These are phyloP conservation scores for Drosophila subobscura DNA, from an alignment of 1,140 invertebrate genomes.

Conservation along the genomic window DNA sequence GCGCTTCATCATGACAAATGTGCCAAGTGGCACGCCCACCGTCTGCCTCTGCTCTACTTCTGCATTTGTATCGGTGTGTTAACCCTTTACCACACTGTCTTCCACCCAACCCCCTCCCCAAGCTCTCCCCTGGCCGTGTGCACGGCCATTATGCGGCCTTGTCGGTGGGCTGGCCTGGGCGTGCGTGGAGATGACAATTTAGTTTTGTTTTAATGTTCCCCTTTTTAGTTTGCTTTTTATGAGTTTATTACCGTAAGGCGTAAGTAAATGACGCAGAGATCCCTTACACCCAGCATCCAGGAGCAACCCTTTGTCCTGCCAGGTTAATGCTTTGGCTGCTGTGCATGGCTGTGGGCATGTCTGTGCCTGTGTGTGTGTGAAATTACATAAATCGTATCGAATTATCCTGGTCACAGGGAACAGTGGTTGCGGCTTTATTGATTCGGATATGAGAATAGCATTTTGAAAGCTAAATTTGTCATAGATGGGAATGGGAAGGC, in stretches of 20 bases:
- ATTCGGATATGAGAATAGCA: too few species aligned
- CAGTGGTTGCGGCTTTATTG: too few species aligned
- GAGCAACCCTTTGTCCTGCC: constrained; percentile 22
- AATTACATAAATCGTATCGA: too few species aligned
- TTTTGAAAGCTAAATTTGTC: too few species aligned
- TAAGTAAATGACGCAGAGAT: constrained; percentile 46
- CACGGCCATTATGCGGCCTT: constrained; percentile 66
- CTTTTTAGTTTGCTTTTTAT: constrained; percentile 69
- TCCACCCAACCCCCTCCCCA: constrained; percentile 17
- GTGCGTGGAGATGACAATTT: constrained; percentile 73
- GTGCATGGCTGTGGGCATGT: background rate
- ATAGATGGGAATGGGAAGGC: too few species aligned
- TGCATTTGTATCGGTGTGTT: constrained; percentile 45
- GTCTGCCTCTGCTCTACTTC: constrained; percentile 8
- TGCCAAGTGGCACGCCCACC: constrained; percentile 64
- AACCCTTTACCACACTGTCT: constrained; percentile 40
- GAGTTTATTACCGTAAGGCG: constrained; percentile 75
- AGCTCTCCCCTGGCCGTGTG: background rate
- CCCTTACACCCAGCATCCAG: constrained; percentile 6
- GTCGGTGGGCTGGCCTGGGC: constrained; percentile 49
- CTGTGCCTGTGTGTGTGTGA: background rate
- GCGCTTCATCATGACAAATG: constrained; percentile 75
- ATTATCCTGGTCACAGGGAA: too few species aligned
- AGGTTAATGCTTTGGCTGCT: too few species aligned
- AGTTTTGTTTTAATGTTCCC: constrained; percentile 79